These are phyloP conservation scores for Ophion ventricosus DNA, from an alignment of 2,888 invertebrate genomes.

Conservation along the genomic window DNA sequence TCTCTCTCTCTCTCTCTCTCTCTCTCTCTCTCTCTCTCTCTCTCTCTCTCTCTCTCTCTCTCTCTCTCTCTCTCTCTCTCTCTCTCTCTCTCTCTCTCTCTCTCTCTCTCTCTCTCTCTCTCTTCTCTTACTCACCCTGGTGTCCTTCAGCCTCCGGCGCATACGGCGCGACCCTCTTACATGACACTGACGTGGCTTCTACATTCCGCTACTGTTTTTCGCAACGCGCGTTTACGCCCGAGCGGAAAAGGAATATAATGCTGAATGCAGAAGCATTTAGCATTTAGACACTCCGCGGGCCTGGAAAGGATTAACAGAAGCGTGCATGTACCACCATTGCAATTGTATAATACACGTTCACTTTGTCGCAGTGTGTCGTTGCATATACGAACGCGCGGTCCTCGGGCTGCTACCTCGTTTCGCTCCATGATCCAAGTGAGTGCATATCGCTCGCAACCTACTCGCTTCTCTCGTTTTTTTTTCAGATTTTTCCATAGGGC, in stretches of 20 bases:
- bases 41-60: constrained; percentile 28
- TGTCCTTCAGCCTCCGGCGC: constrained; percentile 57
- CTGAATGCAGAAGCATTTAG: constrained; percentile 77
- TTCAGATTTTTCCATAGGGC: constrained; percentile 19
- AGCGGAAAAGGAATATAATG: constrained; percentile 74
- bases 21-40: constrained; percentile 13
- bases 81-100: constrained; percentile 28
- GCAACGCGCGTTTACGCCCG: constrained; percentile 50
- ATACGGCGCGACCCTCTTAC: constrained; percentile 56
- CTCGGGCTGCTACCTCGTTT: constrained; percentile 25
- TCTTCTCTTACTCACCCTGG: constrained; percentile 32
- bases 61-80: constrained; percentile 9
- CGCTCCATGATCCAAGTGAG: constrained; percentile 37
- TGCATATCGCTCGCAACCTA: constrained; percentile 26
- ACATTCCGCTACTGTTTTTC: constrained; percentile 54
- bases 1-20: constrained; percentile 31
- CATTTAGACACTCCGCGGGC: constrained; percentile 72
- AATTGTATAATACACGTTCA: constrained; percentile 50
- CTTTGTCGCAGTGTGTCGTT: constrained; percentile 35
- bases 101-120: constrained; percentile 12
- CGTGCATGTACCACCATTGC: constrained; percentile 41
- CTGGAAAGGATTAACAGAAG: constrained; percentile 65
- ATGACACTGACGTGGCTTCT: constrained; percentile 62
- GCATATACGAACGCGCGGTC: constrained; percentile 23
- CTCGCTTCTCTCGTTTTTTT: constrained; percentile 36